Conservation (phyloP, 1,140 invertebrate species). For the Laodelphax striatellus region DNA sequence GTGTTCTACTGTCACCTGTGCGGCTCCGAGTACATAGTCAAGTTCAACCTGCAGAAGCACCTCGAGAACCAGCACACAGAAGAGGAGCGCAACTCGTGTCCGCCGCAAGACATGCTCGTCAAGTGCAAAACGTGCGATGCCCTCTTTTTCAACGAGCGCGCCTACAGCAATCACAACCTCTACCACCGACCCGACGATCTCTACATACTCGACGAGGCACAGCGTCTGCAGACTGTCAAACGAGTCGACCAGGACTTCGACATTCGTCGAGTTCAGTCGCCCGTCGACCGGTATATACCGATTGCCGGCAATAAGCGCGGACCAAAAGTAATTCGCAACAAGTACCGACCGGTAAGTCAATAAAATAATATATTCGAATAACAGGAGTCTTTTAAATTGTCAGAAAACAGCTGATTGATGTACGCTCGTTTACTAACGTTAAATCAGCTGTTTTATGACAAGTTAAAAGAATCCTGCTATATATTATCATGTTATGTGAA, state of each 20-base stretch:
- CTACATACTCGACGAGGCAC: constrained; percentile 49
- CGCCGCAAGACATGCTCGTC: constrained; percentile 36
- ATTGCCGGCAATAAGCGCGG: constrained; percentile 14
- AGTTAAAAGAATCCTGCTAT: too few relatives aligned
- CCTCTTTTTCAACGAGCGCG: constrained; percentile 50
- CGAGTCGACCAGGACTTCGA: constrained; percentile 47
- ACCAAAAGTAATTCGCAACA: too few relatives aligned
- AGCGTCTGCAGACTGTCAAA: constrained; percentile 41
- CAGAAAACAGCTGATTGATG: too few relatives aligned
- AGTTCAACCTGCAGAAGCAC: constrained; percentile 55
- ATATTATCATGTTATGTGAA: too few relatives aligned
- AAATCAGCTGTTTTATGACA: too few relatives aligned
- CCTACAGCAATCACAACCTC: constrained; percentile 48
- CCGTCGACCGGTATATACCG: constrained; percentile 36
- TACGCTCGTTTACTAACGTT: too few relatives aligned
- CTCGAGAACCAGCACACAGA: constrained; percentile 42
- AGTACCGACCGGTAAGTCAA: too few relatives aligned
- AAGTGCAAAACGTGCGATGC: constrained; percentile 53
- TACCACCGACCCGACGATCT: constrained; percentile 49
- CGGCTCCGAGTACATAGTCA: constrained; percentile 52
- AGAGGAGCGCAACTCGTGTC: constrained; percentile 39
- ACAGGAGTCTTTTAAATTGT: too few relatives aligned
- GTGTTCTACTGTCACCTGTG: constrained; percentile 56
- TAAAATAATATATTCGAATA: too few relatives aligned
- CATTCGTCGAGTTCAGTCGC: constrained; percentile 35